A percentile compares a stretch with the other conserved stretches of the same genome.
Conservation (phyloP, 2,888 invertebrate genomes). For the Dusona sp. region DNA sequence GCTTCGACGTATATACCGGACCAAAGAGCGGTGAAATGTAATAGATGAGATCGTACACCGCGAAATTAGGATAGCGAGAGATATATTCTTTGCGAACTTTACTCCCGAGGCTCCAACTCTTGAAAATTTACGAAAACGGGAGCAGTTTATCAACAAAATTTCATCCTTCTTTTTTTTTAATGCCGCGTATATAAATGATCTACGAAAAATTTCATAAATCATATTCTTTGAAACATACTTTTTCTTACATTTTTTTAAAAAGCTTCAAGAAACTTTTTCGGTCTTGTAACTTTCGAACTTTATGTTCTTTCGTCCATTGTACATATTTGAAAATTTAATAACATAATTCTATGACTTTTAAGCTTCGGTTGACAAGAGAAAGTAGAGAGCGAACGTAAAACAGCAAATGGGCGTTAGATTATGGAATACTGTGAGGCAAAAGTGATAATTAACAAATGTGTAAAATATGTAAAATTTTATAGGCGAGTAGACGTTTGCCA, state of each 20-base stretch:
- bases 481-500: not conserved
- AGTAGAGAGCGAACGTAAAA: not conserved
- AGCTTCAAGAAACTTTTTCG: not conserved
- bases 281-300: not conserved
- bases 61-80: conserved; percentile 57
- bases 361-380: not conserved
- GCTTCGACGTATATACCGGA: not conserved
- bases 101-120: not conserved
- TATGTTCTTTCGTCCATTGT: not conserved
- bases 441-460: not conserved
- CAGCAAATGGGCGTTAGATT: not conserved
- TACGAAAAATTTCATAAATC: not conserved
- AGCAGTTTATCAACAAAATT: not conserved
- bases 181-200: not conserved
- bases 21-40: conserved; percentile 8
- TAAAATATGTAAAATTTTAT: not conserved
- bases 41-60: conserved; percentile 57
- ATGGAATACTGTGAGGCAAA: not conserved
- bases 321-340: not conserved
- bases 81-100: conserved; percentile 25
- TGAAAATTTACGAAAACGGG: not conserved
- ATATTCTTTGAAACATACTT: not conserved
- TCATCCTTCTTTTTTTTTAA: not conserved
- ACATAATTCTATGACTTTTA: not conserved
- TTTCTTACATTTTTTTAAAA: not conserved